Evolutionary conservation across 92 coral and sea anemone species (phyloP), one percentile per base, ranked within the genome.

Genomic region (Bergia puertoricense): DNA sequence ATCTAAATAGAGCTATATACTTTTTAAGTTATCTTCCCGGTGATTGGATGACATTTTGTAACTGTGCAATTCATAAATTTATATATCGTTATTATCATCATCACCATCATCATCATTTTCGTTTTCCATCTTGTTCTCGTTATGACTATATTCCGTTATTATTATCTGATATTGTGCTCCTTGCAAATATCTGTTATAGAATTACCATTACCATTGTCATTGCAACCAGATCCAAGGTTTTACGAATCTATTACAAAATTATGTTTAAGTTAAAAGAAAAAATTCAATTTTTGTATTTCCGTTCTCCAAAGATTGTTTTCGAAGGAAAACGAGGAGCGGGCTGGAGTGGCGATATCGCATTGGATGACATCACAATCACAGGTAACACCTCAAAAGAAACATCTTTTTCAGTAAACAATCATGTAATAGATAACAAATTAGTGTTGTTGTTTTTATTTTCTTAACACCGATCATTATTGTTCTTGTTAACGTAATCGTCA

Each of bases 351-450:
- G 80, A 76, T 44, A 76, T 76, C 54, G 80, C 80, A 42, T 13
- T 76, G 45, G 80, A 76, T 76, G 80, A 76, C 30, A 76, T 76
- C 46, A 41, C 80, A 42, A 16, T 76, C 9, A 76, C 80, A 76
- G 54, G 80, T 76, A 76, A 40, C n/a, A 76, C 50, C 8, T 74
- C 78, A 74, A 40, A 36, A 36, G 69, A 62, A 62, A 20, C 38
- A n/a, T 2, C 8, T 44, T 57, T 57, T 14, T 15, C 22, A 22
- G 14, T 57, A 7, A 62, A 62, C 69, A 62, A 3, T 62, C 5
- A 62, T 10, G 69, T 62, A 10, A 62, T 62, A 62, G 16, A 54
- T 0, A 54, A 54, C 14, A 0, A 54, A 1, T 13, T 15, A 51
- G 57, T 8, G 59, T 62, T 62, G 69, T 62, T 62, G 69, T 62